Conservation (phyloP, 2,113 vertebrate species). For the Tiliqua scincoides region DNA sequence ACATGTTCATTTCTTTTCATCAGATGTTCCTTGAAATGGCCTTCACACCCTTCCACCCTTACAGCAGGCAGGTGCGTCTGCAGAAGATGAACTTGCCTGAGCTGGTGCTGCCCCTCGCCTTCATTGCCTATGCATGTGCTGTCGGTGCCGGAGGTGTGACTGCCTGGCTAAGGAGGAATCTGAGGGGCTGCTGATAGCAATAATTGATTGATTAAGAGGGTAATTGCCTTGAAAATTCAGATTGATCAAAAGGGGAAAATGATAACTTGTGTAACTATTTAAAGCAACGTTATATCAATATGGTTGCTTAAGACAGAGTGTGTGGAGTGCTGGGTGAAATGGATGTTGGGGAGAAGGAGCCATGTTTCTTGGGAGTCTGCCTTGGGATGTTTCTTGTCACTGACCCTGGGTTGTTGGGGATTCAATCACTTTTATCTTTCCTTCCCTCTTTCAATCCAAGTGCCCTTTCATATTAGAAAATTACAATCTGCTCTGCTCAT, state of each 20-base stretch:
- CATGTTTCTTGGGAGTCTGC: conserved; percentile 75
- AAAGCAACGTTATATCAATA: conserved; percentile 81
- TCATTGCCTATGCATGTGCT: conserved; percentile 79
- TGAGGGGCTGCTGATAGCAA: conserved; percentile 80
- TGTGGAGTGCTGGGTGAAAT: conserved; percentile 75
- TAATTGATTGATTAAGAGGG: conserved; percentile 87
- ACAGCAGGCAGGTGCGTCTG: conserved; percentile 64
- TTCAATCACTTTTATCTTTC: conserved; percentile 86
- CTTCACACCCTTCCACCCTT: conserved; percentile 79
- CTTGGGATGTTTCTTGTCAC: conserved; percentile 83
- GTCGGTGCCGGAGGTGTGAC: conserved; percentile 76
- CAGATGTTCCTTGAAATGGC: conserved; percentile 81
- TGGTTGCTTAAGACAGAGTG: conserved; percentile 75
- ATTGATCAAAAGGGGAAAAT: conserved; percentile 86
- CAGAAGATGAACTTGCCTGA: conserved; percentile 67
- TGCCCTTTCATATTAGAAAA: conserved; percentile 88
- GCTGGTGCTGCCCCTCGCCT: conserved; percentile 69
- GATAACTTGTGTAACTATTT: conserved; percentile 85
- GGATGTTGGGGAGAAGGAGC: conserved; percentile 66
- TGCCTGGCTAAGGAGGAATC: conserved; percentile 78
- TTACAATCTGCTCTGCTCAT: conserved; percentile 85
- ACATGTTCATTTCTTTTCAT: conserved; percentile 45
- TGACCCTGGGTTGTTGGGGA: conserved; percentile 80
- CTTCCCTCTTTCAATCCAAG: conserved; percentile 81
- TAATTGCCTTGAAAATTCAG: conserved; percentile 85